Base-by-base conservation (phyloP, 2,888 invertebrate genomes). In the Clunio marinus region DNA sequence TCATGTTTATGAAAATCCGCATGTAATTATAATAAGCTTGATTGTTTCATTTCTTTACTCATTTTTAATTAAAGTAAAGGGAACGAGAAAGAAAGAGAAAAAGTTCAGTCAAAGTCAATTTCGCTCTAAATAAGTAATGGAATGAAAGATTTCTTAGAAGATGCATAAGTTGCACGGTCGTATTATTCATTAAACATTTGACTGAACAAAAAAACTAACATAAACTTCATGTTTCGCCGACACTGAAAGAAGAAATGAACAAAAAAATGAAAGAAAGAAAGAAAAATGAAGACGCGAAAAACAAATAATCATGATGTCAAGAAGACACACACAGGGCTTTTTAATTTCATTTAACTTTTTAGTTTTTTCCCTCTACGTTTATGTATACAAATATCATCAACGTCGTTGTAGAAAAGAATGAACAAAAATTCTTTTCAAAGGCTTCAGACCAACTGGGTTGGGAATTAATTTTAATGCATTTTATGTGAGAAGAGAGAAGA, bases 51-150 rank as follows among this genome's bases (percentile, higher is more conserved):
- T n/a, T 66, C 66, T 45, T 66, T 32, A 24, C 63, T 63, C 63
- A 27, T 63, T 63, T 66, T 66, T 66, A 66, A 66, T 66, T 66
- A 66, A 66, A 66, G 27, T 57, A n/a, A n/a, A n/a, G n/a, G n/a
- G n/a, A n/a, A n/a, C n/a, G n/a, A n/a, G 27, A 66, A 35, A 27
- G 15, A 28, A 41, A 24, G 13, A n/a, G n/a, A 27, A 46, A 46
- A 35, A n/a, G 22, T 35, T 59, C 55, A 66, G 66, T 66, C 66
- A 66, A 66, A 66, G 66, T 66, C 66, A 55, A 66, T 66, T 66
- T 66, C 46, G 35, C 51, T 55, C 32, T 27, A 55, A 66, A 66
- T 66, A n/a, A n/a, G n/a, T n/a, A 66, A 66, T 66, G 45, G 46
- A 45, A 66, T 55, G 25, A 57, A 15, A 57, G 27, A 57, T 57